These are phyloP conservation scores for Scolopax mira DNA, from an alignment of 2,113 vertebrate species.

Conservation along the genomic window DNA sequence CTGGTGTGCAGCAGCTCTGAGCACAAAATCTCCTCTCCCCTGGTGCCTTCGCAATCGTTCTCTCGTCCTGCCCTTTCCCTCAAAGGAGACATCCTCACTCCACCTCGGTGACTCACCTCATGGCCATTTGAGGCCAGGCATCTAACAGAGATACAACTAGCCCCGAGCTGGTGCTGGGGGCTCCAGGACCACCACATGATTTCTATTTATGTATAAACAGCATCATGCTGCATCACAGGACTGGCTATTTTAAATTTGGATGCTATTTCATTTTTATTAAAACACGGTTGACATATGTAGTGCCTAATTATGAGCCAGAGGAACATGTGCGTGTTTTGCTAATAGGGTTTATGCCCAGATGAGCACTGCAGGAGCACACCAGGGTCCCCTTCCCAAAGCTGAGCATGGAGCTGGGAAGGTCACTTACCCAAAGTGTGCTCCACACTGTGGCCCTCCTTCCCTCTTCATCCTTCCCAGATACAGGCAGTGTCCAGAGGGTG, in stretches of 20 bases:
- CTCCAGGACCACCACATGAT: background rate
- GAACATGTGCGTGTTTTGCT: fast-evolving
- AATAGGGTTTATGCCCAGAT: background rate
- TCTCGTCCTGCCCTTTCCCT: background rate
- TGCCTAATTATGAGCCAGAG: background rate
- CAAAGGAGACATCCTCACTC: background rate
- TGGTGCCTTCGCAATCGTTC: background rate
- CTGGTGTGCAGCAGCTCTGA: background rate
- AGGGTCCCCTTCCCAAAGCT: background rate
- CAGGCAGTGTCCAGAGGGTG: background rate
- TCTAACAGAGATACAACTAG: background rate
- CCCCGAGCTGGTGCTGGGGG: background rate
- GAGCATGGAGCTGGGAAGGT: background rate
- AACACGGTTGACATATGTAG: background rate
- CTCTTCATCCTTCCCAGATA: background rate
- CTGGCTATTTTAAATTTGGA: background rate
- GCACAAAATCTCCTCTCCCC: background rate
- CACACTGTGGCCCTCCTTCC: background rate
- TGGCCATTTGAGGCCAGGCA: background rate
- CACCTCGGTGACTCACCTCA: fast-evolving
- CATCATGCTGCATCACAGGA: fast-evolving
- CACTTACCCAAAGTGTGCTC: background rate
- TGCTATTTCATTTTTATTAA: background rate
- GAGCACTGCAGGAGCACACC: background rate
- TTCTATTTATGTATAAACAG: background rate